Evolutionary conservation across 2,113 vertebrate species (phyloP).

Genomic region (Physeter macrocephalus): DNA sequence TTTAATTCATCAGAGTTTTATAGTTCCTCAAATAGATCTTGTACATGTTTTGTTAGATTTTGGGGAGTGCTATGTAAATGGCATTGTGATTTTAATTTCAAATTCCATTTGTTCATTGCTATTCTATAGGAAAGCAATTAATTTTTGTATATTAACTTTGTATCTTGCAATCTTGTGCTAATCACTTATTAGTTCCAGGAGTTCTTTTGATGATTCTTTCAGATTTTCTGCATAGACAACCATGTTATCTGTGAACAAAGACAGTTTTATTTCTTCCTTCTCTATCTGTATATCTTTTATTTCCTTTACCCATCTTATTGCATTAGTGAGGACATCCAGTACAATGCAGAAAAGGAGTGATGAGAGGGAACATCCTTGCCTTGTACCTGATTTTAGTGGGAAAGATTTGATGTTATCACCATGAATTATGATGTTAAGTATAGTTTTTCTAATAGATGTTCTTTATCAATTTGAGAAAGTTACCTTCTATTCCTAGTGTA

Average conservation of each 20-base stretch:
- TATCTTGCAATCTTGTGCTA: neutral
- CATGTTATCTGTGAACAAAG: neutral
- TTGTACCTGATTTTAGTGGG: neutral
- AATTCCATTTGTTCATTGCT: neutral
- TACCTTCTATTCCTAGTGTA: neutral
- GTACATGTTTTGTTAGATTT: neutral
- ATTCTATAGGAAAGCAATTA: neutral
- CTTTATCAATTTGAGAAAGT: neutral
- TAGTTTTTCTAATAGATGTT: no score
- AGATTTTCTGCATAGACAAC: neutral
- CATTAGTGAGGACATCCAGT: neutral
- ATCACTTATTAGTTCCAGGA: neutral
- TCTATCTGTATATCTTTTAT: neutral
- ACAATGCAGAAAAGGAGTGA: neutral
- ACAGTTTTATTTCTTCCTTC: neutral
- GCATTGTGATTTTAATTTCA: neutral
- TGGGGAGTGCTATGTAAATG: neutral
- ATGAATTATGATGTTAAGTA: neutral
- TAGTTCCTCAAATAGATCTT: neutral
- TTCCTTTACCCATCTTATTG: neutral
- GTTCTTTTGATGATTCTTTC: neutral
- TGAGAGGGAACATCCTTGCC: neutral
- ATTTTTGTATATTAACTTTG: neutral
- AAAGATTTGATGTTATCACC: neutral
- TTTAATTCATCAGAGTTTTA: neutral